phyloP scores from a whole-genome alignment of 2,113 vertebrate species.

The Reinhardtius hippoglossoides region DNA sequence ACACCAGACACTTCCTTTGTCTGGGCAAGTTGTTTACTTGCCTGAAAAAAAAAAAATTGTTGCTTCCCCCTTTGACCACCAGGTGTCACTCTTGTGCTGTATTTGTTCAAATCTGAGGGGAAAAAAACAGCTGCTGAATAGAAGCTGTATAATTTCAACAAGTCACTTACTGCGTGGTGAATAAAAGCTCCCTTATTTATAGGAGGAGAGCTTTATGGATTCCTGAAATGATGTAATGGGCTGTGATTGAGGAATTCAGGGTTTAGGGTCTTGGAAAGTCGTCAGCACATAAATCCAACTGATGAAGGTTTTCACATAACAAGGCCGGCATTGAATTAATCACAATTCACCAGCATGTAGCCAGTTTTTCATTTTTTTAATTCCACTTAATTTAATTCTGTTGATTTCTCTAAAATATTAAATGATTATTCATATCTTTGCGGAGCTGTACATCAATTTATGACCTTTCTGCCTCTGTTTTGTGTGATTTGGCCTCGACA shows the following conservation, averaged over 20 bases:
- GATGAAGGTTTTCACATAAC: background rate
- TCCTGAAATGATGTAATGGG: constrained; percentile 60
- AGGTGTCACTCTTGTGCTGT: constrained; percentile 83
- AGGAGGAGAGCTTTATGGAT: constrained; percentile 50
- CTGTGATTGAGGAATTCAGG: constrained; percentile 21
- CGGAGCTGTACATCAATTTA: background rate
- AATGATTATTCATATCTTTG: background rate
- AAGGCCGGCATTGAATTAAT: background rate
- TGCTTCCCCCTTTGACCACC: constrained; percentile 74
- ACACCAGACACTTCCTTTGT: constrained; percentile 45
- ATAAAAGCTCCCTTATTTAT: constrained; percentile 54
- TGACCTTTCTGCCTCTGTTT: background rate
- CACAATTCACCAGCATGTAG: background rate
- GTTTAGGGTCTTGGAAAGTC: constrained; percentile 16
- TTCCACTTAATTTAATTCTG: background rate
- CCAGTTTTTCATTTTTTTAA: background rate
- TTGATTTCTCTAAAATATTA: background rate
- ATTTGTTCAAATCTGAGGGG: constrained; percentile 30
- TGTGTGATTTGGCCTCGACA: background rate
- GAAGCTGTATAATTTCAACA: constrained; percentile 38
- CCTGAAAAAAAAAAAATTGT: background rate
- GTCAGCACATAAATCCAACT: constrained; percentile 20
- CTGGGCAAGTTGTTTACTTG: constrained; percentile 67
- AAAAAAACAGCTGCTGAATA: constrained; percentile 5
- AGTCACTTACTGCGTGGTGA: constrained; percentile 29